Evolutionary conservation across 2,797 vertebrate species (phyloP), one percentile per base, ranked within the genome.

Genomic region (Triplophysa yarkandensis): DNA sequence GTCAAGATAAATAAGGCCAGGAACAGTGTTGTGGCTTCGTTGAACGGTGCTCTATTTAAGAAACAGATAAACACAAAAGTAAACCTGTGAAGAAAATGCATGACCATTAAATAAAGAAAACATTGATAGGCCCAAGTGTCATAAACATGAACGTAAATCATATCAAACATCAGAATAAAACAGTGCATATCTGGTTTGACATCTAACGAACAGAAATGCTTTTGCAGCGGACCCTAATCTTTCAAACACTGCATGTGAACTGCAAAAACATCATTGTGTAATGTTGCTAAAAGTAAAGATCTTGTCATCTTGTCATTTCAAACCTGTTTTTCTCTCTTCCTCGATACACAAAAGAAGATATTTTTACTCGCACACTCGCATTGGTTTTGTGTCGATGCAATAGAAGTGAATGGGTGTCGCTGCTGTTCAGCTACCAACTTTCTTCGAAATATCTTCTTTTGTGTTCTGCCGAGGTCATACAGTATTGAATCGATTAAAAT

Each of bases 41-140:
- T 43, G 7, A 55, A n/a, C 30, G 46, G 27, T 65, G 48, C 25
- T 36, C n/a, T 65, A 23, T 57, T 54, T 14, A 39, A 62, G 25
- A 55, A 50, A 28, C 4, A 41, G 10, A 41, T 17, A 10, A 72
- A 21, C 44, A 25, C 0, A 8, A n/a, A 48, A 25, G 16, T 2
- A 14, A 19, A 48, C 16, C 6, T 23, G 27, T 1, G 0, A 58
- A 30, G 11, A 69, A 57, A 16, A 21, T 5, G 34, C 11, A 1
- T 19, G 36, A 41, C 17, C 27, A 41, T 11, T 54, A 2, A 39
- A 25, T 17, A 10, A 23, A 2, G 14, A 30, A 52, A 6, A 2
- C 1, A 43, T 46, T 46, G 6, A 46, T 2, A 19, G 7, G 17
- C 17, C 44, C 4, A 46, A 1, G 23, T 27, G 1, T 21, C 6